phyloP scores from a whole-genome alignment of 2,113 vertebrate species.

The Gallinago paraguaiae region DNA sequence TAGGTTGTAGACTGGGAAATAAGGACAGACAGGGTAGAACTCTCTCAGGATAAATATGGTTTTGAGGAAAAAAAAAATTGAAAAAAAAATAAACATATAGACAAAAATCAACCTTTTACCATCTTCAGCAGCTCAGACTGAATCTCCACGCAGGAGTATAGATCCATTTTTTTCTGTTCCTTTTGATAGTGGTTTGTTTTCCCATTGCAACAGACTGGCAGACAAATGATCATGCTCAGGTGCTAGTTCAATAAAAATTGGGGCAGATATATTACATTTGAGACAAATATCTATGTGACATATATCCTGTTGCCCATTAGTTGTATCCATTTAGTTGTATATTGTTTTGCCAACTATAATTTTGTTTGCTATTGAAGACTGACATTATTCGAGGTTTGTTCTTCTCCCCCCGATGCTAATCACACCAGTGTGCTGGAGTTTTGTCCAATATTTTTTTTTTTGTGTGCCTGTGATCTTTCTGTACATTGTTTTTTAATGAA shows the following conservation, averaged over 20 bases:
- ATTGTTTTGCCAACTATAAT: background rate
- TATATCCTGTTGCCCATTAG: background rate
- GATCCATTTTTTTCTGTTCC: background rate
- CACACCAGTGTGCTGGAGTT: background rate
- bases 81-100: background rate
- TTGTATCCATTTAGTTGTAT: background rate
- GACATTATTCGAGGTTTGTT: background rate
- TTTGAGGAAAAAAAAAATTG: background rate
- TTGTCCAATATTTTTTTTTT: background rate
- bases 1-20: background rate
- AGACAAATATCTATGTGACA: background rate
- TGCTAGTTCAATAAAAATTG: background rate
- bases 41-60: background rate
- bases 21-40: background rate
- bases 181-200: background rate
- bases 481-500: background rate
- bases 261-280: background rate
- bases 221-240: background rate
- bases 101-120: background rate
- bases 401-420: background rate
- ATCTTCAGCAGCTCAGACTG: background rate
- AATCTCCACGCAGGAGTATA: background rate
- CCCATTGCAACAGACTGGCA: background rate
- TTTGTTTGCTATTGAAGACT: background rate
- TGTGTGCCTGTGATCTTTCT: background rate